Evolutionary conservation across 2,888 invertebrate species (phyloP).

Genomic region (Eupithecia pulchellata): DNA sequence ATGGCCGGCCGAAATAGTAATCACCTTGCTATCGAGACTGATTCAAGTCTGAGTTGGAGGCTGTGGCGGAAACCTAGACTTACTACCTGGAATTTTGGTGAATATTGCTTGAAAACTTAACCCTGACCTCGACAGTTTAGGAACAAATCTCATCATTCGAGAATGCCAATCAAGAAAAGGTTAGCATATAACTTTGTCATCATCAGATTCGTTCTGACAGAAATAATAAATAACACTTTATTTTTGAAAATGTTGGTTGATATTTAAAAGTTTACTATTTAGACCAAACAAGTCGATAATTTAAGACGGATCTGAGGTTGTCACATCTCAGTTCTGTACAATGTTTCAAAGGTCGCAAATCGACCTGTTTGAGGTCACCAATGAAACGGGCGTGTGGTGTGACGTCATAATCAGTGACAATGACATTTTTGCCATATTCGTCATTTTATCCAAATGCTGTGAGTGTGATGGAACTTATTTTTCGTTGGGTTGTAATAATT

Average conservation of each 20-base stretch:
- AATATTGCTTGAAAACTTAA: not conserved
- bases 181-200: not conserved
- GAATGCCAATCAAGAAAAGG: not conserved
- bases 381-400: slow-evolving; percentile 36
- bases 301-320: slow-evolving; percentile 75
- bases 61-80: slow-evolving; percentile 53
- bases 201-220: not conserved
- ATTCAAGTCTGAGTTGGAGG: slow-evolving; percentile 58
- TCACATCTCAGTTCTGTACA: slow-evolving; percentile 62
- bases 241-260: not conserved
- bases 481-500: too few relatives aligned
- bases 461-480: too few relatives aligned
- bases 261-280: slow-evolving; percentile 46
- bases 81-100: not conserved
- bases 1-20: slow-evolving; percentile 76
- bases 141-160: not conserved
- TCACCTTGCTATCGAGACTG: slow-evolving; percentile 81
- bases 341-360: slow-evolving; percentile 62
- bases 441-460: not conserved
- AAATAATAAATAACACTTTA: not conserved
- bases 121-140: not conserved
- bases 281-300: slow-evolving; percentile 56
- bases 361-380: slow-evolving; percentile 59
- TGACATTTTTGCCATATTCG: not conserved
- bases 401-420: slow-evolving; percentile 51